A percentile compares a stretch with the other conserved stretches of the same genome.
Evolutionary conservation across 2,797 vertebrate species (phyloP).

Genomic region (Microhierax caerulescens): DNA sequence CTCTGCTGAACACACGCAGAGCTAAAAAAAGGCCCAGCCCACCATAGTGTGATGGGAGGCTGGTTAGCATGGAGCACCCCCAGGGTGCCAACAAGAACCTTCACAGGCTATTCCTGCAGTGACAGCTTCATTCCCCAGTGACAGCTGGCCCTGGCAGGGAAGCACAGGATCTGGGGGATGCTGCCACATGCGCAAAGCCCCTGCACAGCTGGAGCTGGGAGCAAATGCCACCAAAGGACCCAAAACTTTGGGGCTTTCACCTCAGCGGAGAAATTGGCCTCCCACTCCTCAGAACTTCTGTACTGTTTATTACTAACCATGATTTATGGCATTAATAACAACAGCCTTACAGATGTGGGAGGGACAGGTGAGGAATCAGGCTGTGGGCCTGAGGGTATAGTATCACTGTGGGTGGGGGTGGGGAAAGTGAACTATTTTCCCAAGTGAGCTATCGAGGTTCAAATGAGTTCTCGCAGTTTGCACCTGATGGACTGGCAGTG

Average conservation of each 20-base stretch:
- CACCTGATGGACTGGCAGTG: background rate
- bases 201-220: background rate
- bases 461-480: background rate
- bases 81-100: constrained; percentile 37
- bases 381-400: background rate
- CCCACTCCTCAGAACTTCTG: background rate
- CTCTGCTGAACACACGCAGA: constrained; percentile 53
- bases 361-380: background rate
- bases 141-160: background rate
- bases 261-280: background rate
- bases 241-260: background rate
- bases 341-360: background rate
- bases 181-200: background rate
- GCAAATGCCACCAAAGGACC: background rate
- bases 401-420: background rate
- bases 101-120: constrained; percentile 11
- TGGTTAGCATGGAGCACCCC: constrained; percentile 24
- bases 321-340: constrained; percentile 44
- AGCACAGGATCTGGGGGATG: background rate
- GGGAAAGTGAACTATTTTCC: background rate
- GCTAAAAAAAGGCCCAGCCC: background rate
- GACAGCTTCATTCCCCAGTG: constrained; percentile 32
- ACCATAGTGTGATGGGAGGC: background rate
- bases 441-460: background rate
- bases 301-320: background rate